A percentile compares a stretch with the other conserved stretches of the same genome.
phyloP scores from a whole-genome alignment of 2,113 vertebrate genomes.

The Grallaria varia region DNA sequence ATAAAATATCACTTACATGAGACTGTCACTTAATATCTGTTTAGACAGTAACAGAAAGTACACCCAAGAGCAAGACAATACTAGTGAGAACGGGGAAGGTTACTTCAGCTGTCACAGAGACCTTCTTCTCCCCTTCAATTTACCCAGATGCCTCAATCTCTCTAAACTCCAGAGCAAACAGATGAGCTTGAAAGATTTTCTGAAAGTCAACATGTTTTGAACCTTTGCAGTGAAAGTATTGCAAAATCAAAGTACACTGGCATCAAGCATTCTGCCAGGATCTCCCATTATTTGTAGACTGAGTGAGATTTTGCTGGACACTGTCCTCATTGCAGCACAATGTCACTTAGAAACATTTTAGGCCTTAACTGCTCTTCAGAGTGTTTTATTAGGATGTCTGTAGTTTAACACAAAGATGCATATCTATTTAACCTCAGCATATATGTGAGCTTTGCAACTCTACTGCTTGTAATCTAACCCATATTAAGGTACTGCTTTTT shows the following conservation, averaged over 20 bases:
- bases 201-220: background rate
- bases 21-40: background rate
- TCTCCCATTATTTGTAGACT: background rate
- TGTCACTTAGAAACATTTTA: background rate
- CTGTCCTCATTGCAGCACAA: background rate
- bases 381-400: background rate
- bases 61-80: background rate
- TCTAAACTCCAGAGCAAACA: background rate
- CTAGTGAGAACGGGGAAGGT: background rate
- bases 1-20: background rate
- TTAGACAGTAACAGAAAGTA: background rate
- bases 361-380: background rate
- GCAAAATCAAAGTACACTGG: background rate
- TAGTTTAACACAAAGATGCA: background rate
- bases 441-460: background rate
- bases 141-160: background rate
- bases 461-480: background rate
- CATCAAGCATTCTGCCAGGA: background rate
- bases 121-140: background rate
- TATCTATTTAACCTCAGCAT: background rate
- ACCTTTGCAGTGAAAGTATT: background rate
- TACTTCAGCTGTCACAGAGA: background rate
- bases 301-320: background rate
- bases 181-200: background rate
- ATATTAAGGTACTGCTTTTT: background rate